A percentile compares a stretch with the other conserved stretches of the same genome.
Conservation (phyloP, 2,888 invertebrate species). For the Eudasyphora cyanicolor region DNA sequence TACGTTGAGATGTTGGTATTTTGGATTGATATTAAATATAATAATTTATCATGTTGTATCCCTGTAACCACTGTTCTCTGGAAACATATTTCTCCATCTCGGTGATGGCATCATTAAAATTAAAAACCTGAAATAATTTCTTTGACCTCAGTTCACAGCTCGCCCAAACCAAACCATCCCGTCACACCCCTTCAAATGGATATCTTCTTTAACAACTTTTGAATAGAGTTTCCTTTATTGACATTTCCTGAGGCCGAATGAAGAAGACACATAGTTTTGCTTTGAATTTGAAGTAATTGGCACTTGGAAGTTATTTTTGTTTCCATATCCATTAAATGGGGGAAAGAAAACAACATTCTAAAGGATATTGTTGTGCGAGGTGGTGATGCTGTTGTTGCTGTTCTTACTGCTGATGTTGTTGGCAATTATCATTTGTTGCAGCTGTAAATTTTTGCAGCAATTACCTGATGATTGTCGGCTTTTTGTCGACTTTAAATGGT, state of each 20-base stretch:
- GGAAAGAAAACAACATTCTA: not conserved
- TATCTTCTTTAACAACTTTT: conserved; percentile 36
- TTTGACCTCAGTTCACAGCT: too few relatives aligned
- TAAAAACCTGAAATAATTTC: conserved; percentile 63
- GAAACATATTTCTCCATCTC: not conserved
- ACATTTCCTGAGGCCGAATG: conserved; percentile 38
- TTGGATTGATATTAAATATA: too few relatives aligned
- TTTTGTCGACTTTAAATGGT: conserved; percentile 56
- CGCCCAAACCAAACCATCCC: conserved; percentile 12
- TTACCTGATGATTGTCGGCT: conserved; percentile 66
- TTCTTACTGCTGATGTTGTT: conserved; percentile 42
- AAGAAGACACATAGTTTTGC: not conserved
- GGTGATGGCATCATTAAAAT: conserved; percentile 61
- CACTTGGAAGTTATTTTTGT: conserved; percentile 64
- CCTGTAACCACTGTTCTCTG: not conserved
- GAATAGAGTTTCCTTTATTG: conserved; percentile 21
- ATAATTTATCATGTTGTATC: too few relatives aligned
- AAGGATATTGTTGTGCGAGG: conserved; percentile 13
- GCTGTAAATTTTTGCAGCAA: conserved; percentile 63
- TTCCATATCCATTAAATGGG: conserved; percentile 57
- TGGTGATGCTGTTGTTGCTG: not conserved
- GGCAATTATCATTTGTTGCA: conserved; percentile 66
- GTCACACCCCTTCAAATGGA: not conserved
- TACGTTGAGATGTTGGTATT: too few relatives aligned
- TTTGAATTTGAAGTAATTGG: conserved; percentile 62